Evolutionary conservation across 53 echinoderm and acorn worm genomes (phyloP), one percentile per base, ranked within the genome.

Genomic region (Zoroaster sp.): DNA sequence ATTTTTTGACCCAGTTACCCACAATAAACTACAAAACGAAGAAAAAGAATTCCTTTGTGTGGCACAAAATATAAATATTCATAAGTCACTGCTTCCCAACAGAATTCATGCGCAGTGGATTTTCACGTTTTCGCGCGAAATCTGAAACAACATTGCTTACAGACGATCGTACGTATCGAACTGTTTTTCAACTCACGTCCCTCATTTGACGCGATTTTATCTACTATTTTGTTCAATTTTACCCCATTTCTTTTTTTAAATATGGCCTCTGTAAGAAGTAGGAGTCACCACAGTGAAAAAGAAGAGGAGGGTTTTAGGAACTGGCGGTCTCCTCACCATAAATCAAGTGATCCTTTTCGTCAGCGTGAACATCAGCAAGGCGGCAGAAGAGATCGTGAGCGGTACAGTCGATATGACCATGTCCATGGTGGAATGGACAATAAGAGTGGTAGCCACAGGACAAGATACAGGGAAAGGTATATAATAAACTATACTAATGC

Each of bases 301-400:
- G 44, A 38, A 0, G 44, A 85, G 35, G 85, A 85, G 8, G 85
- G 70, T 13, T 82, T 67, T 69, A 40, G 85, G 38, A 85, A 49
- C 70, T 85, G 85, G 85, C 71, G 85, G 20, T 85, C 85, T 25
- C 85, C 85, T 20, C 85, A 85, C 35, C 85, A 85, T 33, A 85
- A 69, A 51, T 35, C 70, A 35, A 71, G 37, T 34, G 83, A 77
- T 20, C 47, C 49, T 30, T 70, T 74, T 74, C 74, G 74, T 11
- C 21, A 59, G 63, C 82, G 33, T 41, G 40, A 35, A 20, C 85
- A 46, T 34, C 71, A 85, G 28, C 35, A 70, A 46, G 72, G 71
- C 34, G 46, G 70, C 34, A 49, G 45, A 47, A 44, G 70, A 70
- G 85, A 85, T 14, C 59, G 44, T n/a, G 21, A 21, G 36, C 53